Conservation (phyloP, 2,113 vertebrate genomes). For the Arothron firmamentum region DNA sequence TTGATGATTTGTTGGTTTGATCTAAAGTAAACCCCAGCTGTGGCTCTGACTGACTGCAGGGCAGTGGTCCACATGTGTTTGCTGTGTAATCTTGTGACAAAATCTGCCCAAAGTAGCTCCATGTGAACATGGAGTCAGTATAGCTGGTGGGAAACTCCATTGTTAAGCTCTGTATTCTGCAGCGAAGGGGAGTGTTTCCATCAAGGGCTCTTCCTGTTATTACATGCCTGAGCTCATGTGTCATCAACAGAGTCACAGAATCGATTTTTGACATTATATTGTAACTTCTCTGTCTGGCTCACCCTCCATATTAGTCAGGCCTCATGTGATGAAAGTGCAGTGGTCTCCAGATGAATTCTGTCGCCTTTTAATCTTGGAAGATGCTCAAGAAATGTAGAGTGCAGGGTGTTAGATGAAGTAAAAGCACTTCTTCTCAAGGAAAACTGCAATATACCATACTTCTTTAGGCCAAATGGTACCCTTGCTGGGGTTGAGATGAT, state of each 20-base stretch:
- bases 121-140: slow-evolving; percentile 4
- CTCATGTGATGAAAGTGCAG: slow-evolving; percentile 15
- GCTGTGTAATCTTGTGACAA: background rate
- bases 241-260: too few species aligned
- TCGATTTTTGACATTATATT: background rate
- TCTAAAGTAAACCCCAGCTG: too few species aligned
- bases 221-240: slow-evolving; percentile 11
- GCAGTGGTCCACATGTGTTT: background rate
- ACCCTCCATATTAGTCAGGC: slow-evolving; percentile 7
- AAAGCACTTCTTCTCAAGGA: slow-evolving; percentile 21
- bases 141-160: background rate
- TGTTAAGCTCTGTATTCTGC: background rate
- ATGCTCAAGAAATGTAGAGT: slow-evolving; percentile 3
- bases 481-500: slow-evolving; percentile 23
- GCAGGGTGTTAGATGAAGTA: slow-evolving; percentile 7
- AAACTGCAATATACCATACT: slow-evolving; percentile 29
- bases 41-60: background rate
- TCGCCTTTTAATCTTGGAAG: slow-evolving; percentile 51
- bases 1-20: too few species aligned
- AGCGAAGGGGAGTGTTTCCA: background rate
- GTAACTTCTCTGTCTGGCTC: slow-evolving; percentile 15
- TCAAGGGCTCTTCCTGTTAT: background rate
- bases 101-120: background rate
- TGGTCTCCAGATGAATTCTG: slow-evolving; percentile 43
- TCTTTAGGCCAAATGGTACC: slow-evolving; percentile 25